Evolutionary conservation across 1,140 invertebrate genomes (phyloP), one percentile per base, ranked within the genome.

Genomic region (Drosophila setifemur): DNA sequence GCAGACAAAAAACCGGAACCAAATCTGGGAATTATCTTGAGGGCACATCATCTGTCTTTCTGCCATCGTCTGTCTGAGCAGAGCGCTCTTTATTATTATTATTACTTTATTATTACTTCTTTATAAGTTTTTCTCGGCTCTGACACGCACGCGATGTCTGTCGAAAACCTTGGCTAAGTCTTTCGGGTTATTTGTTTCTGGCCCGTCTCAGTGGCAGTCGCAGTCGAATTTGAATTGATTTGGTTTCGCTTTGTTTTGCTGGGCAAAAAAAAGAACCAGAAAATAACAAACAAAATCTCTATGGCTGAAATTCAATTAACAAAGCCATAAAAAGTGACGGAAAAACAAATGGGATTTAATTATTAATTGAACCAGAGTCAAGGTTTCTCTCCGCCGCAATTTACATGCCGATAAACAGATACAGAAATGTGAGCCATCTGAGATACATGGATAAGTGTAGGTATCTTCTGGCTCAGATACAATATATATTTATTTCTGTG

Each of bases 301-400:
- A 47, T n/a, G 40, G 23, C 48, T 25, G 50, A 83, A 78, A 82
- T 78, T 73, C 78, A 81, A 81, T 81, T 76, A 81, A 70, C 66
- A 72, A 53, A 72, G 26, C 40, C 52, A 77, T 52, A 68, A 57
- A 60, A 57, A 74, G 64, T 57, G 53, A 53, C 55, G 66, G 66
- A 60, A 74, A 72, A 74, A 64, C 68, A 77, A 78, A 78, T 70
- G 61, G 53, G 63, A 85, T 78, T 73, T 70, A 77, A 78, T 82
- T 85, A 85, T 74, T 79, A 83, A 83, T 74, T 83, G 79, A 83
- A 85, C 79, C 26, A 67, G 42, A 85, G 74, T 71, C 79, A 83
- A 83, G 79, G 79, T 58, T 73, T 40, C 50, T 18, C 47, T 44
- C 2, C 26, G 47, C 43, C 35, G 61, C 50, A 47, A 71, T 71